phyloP scores from a whole-genome alignment of 2,113 vertebrate genomes.

The Pseudopodoces humilis region DNA sequence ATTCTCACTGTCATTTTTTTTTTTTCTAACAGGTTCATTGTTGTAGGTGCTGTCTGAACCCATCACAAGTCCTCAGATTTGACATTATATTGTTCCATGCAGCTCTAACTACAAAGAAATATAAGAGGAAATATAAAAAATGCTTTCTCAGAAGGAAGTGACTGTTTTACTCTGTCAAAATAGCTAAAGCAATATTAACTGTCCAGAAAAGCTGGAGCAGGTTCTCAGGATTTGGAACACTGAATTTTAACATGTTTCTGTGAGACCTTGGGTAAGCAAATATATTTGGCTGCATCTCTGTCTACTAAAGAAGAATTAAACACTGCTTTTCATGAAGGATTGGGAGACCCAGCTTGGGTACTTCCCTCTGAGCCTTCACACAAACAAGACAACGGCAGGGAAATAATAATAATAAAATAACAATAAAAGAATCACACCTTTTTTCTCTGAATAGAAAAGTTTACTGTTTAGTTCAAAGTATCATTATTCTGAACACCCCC shows the following conservation, averaged over 20 bases:
- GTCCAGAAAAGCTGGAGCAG: neutral
- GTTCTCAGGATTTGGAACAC: neutral
- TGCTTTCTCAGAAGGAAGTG: neutral
- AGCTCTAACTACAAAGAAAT: neutral
- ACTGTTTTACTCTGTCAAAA: neutral
- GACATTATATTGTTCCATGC: neutral
- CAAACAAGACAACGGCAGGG: neutral
- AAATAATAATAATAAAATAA: neutral
- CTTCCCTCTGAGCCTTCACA: neutral
- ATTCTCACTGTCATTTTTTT: neutral
- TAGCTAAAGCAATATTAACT: neutral
- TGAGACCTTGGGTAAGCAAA: neutral
- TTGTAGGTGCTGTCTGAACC: neutral
- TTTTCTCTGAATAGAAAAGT: neutral
- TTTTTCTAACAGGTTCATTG: neutral
- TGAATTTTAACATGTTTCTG: neutral
- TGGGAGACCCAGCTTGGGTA: neutral
- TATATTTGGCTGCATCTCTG: neutral
- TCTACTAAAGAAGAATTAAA: neutral
- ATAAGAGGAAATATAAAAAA: neutral
- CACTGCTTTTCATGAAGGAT: neutral
- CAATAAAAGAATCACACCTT: neutral
- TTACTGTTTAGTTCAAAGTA: neutral
- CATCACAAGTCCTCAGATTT: neutral
- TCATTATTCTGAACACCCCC: neutral